These are phyloP conservation scores for western clawed frog (Xenopus tropicalis) DNA, from an alignment of 2,113 vertebrate genomes.

Conservation along the genomic window DNA sequence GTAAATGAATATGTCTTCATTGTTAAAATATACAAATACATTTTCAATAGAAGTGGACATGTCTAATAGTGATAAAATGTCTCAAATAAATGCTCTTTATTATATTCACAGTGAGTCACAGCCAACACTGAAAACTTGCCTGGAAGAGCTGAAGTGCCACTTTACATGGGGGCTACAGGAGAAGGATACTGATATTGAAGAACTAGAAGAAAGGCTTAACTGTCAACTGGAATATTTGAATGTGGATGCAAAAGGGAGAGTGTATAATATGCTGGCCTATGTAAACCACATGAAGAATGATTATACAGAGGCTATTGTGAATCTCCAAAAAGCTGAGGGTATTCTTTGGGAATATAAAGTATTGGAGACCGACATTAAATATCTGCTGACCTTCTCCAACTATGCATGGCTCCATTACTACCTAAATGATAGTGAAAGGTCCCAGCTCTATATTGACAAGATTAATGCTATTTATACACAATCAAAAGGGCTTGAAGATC, in stretches of 20 bases:
- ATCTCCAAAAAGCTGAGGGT: constrained; percentile 63
- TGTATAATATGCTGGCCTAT: constrained; percentile 67
- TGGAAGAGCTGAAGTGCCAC: constrained; percentile 66
- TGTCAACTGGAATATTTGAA: constrained; percentile 55
- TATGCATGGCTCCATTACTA: constrained; percentile 72
- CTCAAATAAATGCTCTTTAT: no score
- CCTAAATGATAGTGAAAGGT: constrained; percentile 53
- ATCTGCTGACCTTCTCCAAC: constrained; percentile 71
- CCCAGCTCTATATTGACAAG: constrained; percentile 57
- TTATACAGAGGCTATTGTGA: constrained; percentile 58
- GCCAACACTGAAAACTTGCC: not conserved
- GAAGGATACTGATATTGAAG: constrained; percentile 56
- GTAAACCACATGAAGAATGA: constrained; percentile 61
- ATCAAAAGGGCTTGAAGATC: constrained; percentile 27
- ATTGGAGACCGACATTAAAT: constrained; percentile 47
- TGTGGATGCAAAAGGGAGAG: not conserved
- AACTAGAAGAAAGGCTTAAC: constrained; percentile 57
- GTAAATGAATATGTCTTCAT: no score
- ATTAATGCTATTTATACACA: constrained; percentile 51
- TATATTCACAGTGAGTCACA: no score
- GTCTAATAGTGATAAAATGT: no score
- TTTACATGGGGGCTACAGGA: constrained; percentile 70
- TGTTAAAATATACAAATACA: no score
- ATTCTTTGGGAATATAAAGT: constrained; percentile 40
- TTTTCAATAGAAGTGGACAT: no score